Evolutionary conservation across 2,888 invertebrate genomes (phyloP).

Genomic region (Cartodere bifasciata): DNA sequence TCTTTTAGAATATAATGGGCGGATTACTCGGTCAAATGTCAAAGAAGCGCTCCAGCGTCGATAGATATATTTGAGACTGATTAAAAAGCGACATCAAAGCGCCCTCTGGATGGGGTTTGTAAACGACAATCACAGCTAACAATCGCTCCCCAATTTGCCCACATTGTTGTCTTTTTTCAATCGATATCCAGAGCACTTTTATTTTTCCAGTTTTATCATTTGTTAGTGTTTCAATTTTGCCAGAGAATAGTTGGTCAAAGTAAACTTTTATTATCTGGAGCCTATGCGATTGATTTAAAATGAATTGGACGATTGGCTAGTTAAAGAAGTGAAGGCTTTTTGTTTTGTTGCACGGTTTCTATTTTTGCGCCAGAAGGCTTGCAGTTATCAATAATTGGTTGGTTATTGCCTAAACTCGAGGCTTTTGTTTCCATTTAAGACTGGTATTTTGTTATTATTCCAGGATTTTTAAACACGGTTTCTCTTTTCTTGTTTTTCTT

Average conservation of each 20-base stretch:
- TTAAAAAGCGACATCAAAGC: conserved; percentile 37
- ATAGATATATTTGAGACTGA: conserved; percentile 33
- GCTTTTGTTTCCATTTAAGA: too few relatives aligned
- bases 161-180: conserved; percentile 36
- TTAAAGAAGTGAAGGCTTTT: conserved; percentile 24
- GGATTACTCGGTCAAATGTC: conserved; percentile 38
- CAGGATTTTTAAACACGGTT: too few relatives aligned
- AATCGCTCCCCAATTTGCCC: conserved; percentile 36
- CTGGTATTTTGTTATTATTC: too few relatives aligned
- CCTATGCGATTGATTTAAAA: conserved; percentile 12
- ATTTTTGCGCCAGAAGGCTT: conserved; percentile 28
- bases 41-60: conserved; percentile 34
- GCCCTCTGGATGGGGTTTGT: conserved; percentile 26
- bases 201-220: conserved; percentile 31
- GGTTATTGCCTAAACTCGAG: too few relatives aligned
- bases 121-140: conserved; percentile 36
- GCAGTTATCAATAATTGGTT: conserved; percentile 30
- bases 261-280: conserved; percentile 16
- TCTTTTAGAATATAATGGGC: conserved; percentile 27
- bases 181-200: conserved; percentile 31
- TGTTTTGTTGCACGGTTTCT: conserved; percentile 27
- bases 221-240: conserved; percentile 33
- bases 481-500: too few relatives aligned
- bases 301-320: conserved; percentile 21
- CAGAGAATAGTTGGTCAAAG: conserved; percentile 19